These are phyloP conservation scores for Oreotrochilus melanogaster DNA, from an alignment of 2,113 vertebrate species.

Conservation along the genomic window DNA sequence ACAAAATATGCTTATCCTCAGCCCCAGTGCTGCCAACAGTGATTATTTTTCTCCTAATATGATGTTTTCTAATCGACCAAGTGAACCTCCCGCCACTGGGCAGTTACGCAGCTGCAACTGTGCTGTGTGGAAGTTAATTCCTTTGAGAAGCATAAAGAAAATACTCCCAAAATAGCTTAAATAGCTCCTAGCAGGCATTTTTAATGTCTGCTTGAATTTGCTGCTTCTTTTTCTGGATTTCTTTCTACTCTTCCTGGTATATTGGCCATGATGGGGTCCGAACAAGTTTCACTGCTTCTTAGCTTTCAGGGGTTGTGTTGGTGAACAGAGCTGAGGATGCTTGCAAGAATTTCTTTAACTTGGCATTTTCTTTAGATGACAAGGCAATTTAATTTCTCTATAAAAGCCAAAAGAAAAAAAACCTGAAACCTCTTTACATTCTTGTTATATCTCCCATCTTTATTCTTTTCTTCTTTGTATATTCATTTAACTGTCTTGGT, in stretches of 20 bases:
- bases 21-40: slow-evolving; percentile 9
- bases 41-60: slow-evolving; percentile 3
- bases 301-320: not conserved
- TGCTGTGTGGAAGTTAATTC: not conserved
- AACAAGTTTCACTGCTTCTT: not conserved
- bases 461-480: not conserved
- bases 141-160: slow-evolving; percentile 1
- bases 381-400: not conserved
- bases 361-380: not conserved
- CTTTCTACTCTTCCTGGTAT: not conserved
- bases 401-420: too few relatives aligned
- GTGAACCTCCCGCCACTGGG: not conserved
- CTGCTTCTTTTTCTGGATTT: not conserved
- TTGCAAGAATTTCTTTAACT: not conserved
- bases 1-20: not conserved
- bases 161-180: not conserved
- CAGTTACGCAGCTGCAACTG: not conserved
- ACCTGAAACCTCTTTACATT: not conserved
- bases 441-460: not conserved
- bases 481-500: not conserved
- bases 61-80: not conserved
- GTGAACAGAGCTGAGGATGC: not conserved
- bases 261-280: not conserved
- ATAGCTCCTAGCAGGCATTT: not conserved
- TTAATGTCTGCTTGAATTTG: not conserved